Evolutionary conservation across 2,888 invertebrate genomes (phyloP), one percentile per base, ranked within the genome.

Genomic region (Diarsia rubi): DNA sequence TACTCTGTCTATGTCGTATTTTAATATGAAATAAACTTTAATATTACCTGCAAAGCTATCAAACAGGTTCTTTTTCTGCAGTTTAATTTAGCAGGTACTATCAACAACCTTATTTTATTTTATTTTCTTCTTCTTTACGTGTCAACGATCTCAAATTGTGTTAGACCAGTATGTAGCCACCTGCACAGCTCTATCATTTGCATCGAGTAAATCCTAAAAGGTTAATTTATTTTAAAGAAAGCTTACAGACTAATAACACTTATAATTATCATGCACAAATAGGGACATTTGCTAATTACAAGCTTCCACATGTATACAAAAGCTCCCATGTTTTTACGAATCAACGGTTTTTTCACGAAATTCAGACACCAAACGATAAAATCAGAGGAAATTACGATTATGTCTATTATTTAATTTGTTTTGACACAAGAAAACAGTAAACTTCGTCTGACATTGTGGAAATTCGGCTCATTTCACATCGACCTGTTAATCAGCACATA

Each of bases 401-500:
- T 49, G 71, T 72, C 59, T 73, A 68, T 79, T 68, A 78, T 75
- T 70, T 83, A 83, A 75, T 84, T 77, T 81, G 75, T 83, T 82
- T 83, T 75, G 87, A 85, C 81, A 63, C 66, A 79, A 68, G 57
- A 71, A 69, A 75, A 74, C 80, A 75, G 72, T 84, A 78, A 88
- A 86, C 63, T 83, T 81, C 77, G 24, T 27, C 65, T 31, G 57
- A 72, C 78, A 87, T 81, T 73, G 81, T 77, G 76, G 27, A 81
- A 81, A 83, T 85, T 84, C 81, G 85, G 85, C 84, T 81, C 78
- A 81, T 81, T 87, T 83, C 83, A 74, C 82, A 80, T 85, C 84
- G 75, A 82, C 83, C 81, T 78, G 78, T 86, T 90, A 88, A 90
- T 86, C 80, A 84, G 66, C 83, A 82, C 85, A 88, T 90, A 89